Evolutionary conservation across 2,888 invertebrate species (phyloP), one percentile per base, ranked within the genome.

Genomic region (Vesta saturnalis): DNA sequence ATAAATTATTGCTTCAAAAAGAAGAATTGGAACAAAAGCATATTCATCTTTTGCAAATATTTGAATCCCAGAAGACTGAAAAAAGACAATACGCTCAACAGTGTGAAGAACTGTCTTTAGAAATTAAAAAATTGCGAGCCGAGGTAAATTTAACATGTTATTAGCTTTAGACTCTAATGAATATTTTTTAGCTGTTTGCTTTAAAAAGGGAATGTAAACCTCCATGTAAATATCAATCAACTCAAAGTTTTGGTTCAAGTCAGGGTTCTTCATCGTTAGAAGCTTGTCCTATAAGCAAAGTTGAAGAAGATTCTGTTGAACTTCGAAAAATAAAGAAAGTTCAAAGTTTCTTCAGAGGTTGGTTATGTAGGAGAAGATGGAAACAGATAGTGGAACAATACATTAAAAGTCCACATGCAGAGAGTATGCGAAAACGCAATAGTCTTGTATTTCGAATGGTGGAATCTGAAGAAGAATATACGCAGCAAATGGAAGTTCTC

Each of bases 351-450:
- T 96, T 96, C 85, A 89, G 96, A 4, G 96, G 96, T 10, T 96
- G 96, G 96, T 84, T 96, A 63, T 96, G 96, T 82, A 88, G 96
- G 10, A 87, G 96, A 6, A 87, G 96, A 47, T 96, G 96, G 96
- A 96, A 96, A 83, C 95, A 95, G 83, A 96, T 96, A 64, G 96
- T 96, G 15, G 95, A 96, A 77, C 94, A 96, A 81, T 96, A 96
- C 83, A 96, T 96, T 80, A 94, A 94, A 81, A 95, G 95, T 69
- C 96, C 96, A 0, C 96, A 96, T 81, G 96, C 96, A 0, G 95
- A 96, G 82, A 95, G 94, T 81, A 95, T 96, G 95, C 86, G 96
- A 63, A 96, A 95, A 81, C 85, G 96, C 66, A 96, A 96, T 86
- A 94, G 94, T 80, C 85, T 94, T 70, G 94, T 94, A 15, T 94